phyloP scores from a whole-genome alignment of 2,797 vertebrate genomes.

The Schizopygopsis pylzovi region DNA sequence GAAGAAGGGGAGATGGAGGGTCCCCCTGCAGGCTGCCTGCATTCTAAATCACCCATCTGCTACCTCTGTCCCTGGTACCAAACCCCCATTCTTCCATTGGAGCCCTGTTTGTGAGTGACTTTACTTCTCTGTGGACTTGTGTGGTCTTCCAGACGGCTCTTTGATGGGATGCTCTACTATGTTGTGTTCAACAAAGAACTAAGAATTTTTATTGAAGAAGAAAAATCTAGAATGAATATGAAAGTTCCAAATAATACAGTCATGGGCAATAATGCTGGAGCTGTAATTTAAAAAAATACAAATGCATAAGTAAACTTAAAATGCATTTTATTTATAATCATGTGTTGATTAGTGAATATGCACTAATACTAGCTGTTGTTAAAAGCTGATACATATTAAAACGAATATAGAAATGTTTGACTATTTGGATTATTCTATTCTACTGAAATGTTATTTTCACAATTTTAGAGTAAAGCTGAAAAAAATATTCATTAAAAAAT shows the following conservation, averaged over 20 bases:
- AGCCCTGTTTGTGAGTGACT: background rate
- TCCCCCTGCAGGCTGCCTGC: conserved; percentile 58
- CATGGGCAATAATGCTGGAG: background rate
- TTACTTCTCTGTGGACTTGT: conserved; percentile 31
- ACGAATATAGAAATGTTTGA: background rate
- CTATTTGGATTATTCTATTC: background rate
- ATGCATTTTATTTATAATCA: background rate
- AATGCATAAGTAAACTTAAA: background rate
- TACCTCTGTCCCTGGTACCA: conserved; percentile 42
- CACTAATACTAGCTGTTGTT: background rate
- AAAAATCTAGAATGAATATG: background rate
- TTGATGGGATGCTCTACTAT: background rate
- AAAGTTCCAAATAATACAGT: background rate
- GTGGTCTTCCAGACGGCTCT: conserved; percentile 33
- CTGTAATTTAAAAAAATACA: background rate
- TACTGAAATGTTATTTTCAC: no score
- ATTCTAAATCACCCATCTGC: conserved; percentile 60
- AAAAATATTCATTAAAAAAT: background rate
- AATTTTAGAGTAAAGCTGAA: background rate
- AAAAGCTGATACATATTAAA: background rate
- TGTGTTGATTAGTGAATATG: background rate
- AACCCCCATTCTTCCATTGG: conserved; percentile 34
- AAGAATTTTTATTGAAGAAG: conserved; percentile 1
- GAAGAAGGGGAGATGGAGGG: conserved; percentile 36
- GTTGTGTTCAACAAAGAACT: conserved; percentile 1